Base-by-base conservation (phyloP, 2,888 invertebrate species). In the Archaeoteleia sp. region DNA sequence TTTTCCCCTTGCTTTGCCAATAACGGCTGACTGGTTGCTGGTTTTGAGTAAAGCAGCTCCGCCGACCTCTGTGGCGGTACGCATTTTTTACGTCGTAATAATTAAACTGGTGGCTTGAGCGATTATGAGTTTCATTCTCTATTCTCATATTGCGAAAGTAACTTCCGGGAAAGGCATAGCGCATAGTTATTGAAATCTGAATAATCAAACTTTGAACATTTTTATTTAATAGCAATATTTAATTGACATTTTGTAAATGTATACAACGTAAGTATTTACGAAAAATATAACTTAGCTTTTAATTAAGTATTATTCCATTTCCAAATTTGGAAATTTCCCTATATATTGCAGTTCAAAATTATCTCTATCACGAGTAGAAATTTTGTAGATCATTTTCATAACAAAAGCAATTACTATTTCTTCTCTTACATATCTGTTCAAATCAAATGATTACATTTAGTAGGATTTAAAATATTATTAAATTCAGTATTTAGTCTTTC, bases 51-150 rank as follows among this genome's bases (percentile, higher is more conserved):
- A 73, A 75, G 74, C 73, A 70, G 71, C 70, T 74, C 73, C 67
- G 68, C 71, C 72, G 57, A 68, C 68, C 71, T 69, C 58, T 65
- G 51, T 58, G 72, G 62, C 71, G 68, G 74, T 70, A 74, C 79
- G 75, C 79, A 79, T 79, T 79, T 79, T 79, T 80, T 75, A 79
- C 76, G 71, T 73, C 65, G 75, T 77, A 77, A 80, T 79, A 79
- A 79, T 79, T 80, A 79, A 80, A 79, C 77, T 49, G 62, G 75
- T 73, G 76, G 75, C 74, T 76, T 58, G 58, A 66, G 61, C 67
- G 73, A 71, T 71, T 73, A 67, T 67, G 68, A 71, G 55, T 73
- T 73, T 73, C 70, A 70, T 73, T 73, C 53, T 68, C 67, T 71
- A 67, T 70, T 70, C 68, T 68, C 61, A 61, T 48, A 48, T 42